These are phyloP conservation scores for Thamnaconus septentrionalis DNA, from an alignment of 2,113 vertebrate species.

Conservation along the genomic window DNA sequence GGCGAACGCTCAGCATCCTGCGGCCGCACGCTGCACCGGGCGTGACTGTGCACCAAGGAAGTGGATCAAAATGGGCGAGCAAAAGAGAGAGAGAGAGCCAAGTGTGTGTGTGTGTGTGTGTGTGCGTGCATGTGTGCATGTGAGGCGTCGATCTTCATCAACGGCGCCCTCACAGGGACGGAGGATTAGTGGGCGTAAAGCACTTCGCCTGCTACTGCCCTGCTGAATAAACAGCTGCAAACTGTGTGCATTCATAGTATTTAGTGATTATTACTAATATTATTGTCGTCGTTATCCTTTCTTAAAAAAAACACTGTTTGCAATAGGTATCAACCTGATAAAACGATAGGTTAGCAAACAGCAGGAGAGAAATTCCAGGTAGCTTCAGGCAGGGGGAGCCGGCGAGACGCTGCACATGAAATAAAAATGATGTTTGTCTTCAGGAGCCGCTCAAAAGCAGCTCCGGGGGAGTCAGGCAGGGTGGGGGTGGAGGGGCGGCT, in stretches of 20 bases:
- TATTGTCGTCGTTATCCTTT: not conserved
- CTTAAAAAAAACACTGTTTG: not conserved
- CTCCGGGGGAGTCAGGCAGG: conserved; percentile 32
- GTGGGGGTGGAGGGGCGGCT: conserved; percentile 10
- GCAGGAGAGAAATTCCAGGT: not conserved
- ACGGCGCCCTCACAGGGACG: conserved; percentile 1
- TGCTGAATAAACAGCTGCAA: conserved; percentile 15
- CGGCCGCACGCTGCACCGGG: conserved; percentile 12
- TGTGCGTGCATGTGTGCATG: not conserved
- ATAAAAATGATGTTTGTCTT: conserved; percentile 57
- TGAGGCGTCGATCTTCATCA: conserved; percentile 45
- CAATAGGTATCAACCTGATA: too few species aligned
- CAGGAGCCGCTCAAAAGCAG: conserved; percentile 36
- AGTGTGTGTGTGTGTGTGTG: conserved; percentile 1
- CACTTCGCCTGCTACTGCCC: conserved; percentile 13
- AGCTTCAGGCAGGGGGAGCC: conserved; percentile 28
- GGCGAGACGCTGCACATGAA: conserved; percentile 35
- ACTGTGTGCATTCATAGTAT: not conserved
- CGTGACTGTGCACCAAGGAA: conserved; percentile 37
- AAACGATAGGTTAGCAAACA: too few species aligned
- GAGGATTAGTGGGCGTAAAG: conserved; percentile 38
- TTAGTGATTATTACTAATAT: too few species aligned
- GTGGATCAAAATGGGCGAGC: conserved; percentile 27
- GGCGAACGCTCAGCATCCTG: conserved; percentile 1
- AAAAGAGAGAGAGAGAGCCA: not conserved